phyloP scores from a whole-genome alignment of 2,888 invertebrate genomes.

The Holacanthella duospinosa region DNA sequence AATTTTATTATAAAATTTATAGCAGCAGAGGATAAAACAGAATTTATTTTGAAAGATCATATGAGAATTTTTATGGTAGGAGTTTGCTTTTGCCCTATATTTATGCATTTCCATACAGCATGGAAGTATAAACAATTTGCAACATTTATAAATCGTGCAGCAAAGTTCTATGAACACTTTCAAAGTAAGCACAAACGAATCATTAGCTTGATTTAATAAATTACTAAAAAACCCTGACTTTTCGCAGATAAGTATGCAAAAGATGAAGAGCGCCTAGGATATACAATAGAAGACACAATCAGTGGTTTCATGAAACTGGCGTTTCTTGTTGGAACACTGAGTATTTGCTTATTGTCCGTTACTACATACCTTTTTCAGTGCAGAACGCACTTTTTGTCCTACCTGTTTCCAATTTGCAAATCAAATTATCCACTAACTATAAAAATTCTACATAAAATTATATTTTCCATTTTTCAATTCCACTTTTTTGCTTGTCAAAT shows the following conservation, averaged over 20 bases:
- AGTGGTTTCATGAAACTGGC: background rate
- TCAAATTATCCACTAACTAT: background rate
- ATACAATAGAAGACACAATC: background rate
- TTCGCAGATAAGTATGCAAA: background rate
- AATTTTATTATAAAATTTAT: background rate
- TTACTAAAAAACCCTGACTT: background rate
- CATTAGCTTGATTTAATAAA: background rate
- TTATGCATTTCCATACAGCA: background rate
- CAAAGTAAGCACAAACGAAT: background rate
- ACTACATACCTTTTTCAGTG: background rate
- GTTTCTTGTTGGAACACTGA: background rate
- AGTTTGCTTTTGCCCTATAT: background rate
- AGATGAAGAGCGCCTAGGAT: background rate
- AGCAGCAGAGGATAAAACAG: background rate
- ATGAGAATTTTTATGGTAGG: background rate
- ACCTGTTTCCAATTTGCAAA: background rate
- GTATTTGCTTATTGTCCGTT: background rate
- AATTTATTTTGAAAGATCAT: background rate
- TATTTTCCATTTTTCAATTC: background rate
- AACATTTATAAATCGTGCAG: background rate
- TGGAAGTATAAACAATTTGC: background rate
- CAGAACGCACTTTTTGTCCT: background rate
- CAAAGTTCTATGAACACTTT: background rate
- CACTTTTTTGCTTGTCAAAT: background rate
- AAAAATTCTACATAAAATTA: background rate